These are phyloP conservation scores for Asteroscopus sphinx DNA, from an alignment of 2,888 invertebrate genomes.

Conservation along the genomic window DNA sequence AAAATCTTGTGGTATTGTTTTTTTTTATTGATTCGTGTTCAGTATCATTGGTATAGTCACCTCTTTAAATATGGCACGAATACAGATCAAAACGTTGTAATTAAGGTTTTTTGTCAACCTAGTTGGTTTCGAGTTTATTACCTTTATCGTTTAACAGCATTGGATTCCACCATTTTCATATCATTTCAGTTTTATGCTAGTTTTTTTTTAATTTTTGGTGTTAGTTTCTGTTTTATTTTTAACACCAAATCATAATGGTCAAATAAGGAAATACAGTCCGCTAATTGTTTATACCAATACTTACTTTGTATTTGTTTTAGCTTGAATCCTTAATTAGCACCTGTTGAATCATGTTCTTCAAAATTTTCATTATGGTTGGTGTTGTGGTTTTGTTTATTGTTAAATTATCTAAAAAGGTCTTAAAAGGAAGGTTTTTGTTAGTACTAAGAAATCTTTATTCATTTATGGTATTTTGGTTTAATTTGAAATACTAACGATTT, in stretches of 20 bases:
- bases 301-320: slow-evolving; percentile 14
- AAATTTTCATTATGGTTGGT: slow-evolving; percentile 5
- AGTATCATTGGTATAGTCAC: too few species aligned
- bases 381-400: slow-evolving; percentile 1
- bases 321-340: slow-evolving; percentile 40
- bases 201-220: background rate
- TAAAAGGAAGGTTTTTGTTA: slow-evolving; percentile 1
- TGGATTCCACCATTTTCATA: too few species aligned
- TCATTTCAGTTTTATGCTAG: too few species aligned
- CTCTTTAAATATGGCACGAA: too few species aligned
- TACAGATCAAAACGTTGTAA: too few species aligned
- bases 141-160: too few species aligned
- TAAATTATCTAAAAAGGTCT: background rate
- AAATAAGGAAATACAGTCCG: slow-evolving; percentile 28
- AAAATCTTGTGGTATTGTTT: too few species aligned
- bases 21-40: too few species aligned
- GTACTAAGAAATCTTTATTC: slow-evolving; percentile 2
- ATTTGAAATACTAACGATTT: too few species aligned
- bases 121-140: too few species aligned
- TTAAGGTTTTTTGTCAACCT: too few species aligned
- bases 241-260: background rate
- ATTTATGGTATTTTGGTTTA: too few species aligned
- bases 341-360: slow-evolving; percentile 33
- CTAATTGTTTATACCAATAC: slow-evolving; percentile 16
- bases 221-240: background rate